Conservation (phyloP, 1,140 invertebrate genomes). For the Armadillidium nasatum region DNA sequence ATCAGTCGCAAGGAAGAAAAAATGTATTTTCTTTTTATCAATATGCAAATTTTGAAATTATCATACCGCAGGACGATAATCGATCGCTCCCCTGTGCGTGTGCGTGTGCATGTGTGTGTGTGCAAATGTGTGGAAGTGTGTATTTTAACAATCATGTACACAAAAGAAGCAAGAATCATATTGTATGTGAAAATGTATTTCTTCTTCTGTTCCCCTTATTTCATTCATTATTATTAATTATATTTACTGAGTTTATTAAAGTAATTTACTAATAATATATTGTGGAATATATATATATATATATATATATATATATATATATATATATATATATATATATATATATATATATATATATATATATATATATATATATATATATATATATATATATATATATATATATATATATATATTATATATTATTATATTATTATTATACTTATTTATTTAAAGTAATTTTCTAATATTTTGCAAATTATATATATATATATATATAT, state of each 20-base stretch:
- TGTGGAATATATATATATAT: constrained; percentile 9
- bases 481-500: constrained; percentile 15
- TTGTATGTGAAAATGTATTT: too few relatives aligned
- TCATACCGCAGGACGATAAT: constrained; percentile 2
- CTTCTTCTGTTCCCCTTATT: too few relatives aligned
- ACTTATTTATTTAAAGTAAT: too few relatives aligned
- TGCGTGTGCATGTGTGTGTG: background rate
- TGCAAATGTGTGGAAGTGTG: too few relatives aligned
- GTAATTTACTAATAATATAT: background rate
- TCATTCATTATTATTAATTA: too few relatives aligned
- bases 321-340: constrained; percentile 7
- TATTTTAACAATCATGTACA: too few relatives aligned
- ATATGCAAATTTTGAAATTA: constrained; percentile 1
- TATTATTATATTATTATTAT: too few relatives aligned
- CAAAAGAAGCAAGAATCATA: too few relatives aligned
- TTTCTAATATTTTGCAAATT: too few relatives aligned
- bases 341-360: constrained; percentile 15
- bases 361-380: background rate
- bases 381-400: background rate
- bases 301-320: constrained; percentile 6
- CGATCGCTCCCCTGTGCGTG: background rate
- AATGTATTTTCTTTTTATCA: constrained; percentile 1
- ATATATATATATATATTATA: constrained; percentile 16
- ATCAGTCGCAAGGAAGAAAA: background rate
- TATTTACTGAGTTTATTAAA: too few relatives aligned